Base-by-base conservation (phyloP, 2,113 vertebrate species). In the Sander vitreus region DNA sequence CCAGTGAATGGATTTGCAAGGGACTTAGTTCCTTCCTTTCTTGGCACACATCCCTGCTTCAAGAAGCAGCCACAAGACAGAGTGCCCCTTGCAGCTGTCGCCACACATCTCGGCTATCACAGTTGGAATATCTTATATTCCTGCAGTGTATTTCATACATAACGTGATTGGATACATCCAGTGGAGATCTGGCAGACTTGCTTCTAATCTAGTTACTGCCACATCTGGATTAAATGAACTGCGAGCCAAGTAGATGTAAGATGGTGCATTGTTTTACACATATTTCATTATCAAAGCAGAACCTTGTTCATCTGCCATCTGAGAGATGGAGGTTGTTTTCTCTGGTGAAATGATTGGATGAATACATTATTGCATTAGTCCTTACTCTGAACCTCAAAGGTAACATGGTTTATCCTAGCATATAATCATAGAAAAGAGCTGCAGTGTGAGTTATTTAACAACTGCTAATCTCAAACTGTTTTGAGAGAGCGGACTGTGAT, bases 1-100 rank as follows among this genome's bases (percentile, higher is more conserved):
- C 79, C 88, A 83, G 72, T 91, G 92, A 93, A 93, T 93, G 92
- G 90, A 92, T 93, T 92, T 90, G 88, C 86, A 91, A 81, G 86
- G 89, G 85, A 89, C 85, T 91, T 90, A 90, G 92, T 91, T 87
- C 81, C 81, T 76, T 84, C 85, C 81, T 79, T 76, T 84, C 85
- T 84, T 93, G 93, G 91, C 93, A 72, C 78, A 73, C 85, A 25
- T 57, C 87, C 64, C 66, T 33, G 60, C 83, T 81, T 79, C 68
- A 30, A 84, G 86, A 81, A 73, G 80, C 84, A 85, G 60, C 83
- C 86, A 76, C 48, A 81, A 85, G 83, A 83, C 78, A 80, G 67
- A 85, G 80, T 48, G 84, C 80, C 84, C 80, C 84, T 81, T 78
- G 73, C 87, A 89, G 83, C 86, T 82, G 85, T 84, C 6, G n/a